Conservation (phyloP, 2,888 invertebrate genomes). For the Noctua pronuba region DNA sequence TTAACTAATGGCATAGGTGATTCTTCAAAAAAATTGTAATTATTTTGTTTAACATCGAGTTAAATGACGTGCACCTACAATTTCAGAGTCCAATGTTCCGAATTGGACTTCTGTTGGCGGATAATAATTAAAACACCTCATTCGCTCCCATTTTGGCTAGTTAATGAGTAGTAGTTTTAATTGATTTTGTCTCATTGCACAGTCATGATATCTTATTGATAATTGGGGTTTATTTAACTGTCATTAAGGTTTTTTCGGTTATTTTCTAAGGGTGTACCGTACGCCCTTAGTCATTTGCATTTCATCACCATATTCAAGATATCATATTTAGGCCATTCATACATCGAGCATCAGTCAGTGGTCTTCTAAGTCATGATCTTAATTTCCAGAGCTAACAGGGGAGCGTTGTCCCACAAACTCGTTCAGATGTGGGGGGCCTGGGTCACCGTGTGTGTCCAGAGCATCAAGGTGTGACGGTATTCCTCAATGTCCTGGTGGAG, state of each 20-base stretch:
- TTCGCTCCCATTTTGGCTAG: neutral
- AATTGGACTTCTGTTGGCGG: neutral
- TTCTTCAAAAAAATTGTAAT: neutral
- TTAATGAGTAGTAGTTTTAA: neutral
- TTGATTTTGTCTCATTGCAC: neutral
- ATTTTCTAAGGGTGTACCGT: too few species aligned
- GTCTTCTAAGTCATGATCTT: constrained; percentile 14
- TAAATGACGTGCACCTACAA: too few species aligned
- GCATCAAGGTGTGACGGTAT: constrained; percentile 95
- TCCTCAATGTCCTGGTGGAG: constrained; percentile 94
- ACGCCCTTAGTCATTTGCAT: neutral
- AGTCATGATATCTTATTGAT: neutral
- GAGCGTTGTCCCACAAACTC: constrained; percentile 93
- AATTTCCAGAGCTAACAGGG: constrained; percentile 80
- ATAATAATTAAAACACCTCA: neutral
- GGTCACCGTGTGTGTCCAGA: constrained; percentile 93
- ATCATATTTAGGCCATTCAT: constrained; percentile 9
- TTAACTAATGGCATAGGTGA: neutral
- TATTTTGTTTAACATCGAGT: neutral
- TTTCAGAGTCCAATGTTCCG: neutral
- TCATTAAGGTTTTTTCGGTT: too few species aligned
- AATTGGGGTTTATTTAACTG: neutral
- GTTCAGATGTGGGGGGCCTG: constrained; percentile 92
- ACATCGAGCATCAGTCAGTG: neutral
- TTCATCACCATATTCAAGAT: neutral